A percentile compares a stretch with the other conserved stretches of the same genome.
Evolutionary conservation across 2,113 vertebrate species (phyloP).

Genomic region (Xenopus laevis): DNA sequence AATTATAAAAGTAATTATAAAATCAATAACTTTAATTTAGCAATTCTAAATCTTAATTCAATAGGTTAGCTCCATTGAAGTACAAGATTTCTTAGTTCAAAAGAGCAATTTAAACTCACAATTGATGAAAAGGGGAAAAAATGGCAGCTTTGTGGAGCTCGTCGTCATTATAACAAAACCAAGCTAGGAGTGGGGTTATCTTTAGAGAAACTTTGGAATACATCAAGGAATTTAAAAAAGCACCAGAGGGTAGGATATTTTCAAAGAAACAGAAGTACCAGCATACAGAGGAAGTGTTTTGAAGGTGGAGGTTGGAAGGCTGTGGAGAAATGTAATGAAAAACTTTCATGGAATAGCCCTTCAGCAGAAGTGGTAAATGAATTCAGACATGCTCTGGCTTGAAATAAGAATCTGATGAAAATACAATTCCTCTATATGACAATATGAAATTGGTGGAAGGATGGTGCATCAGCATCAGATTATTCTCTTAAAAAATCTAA

Average conservation of each 20-base stretch:
- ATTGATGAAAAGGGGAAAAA: too few relatives aligned
- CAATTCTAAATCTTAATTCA: too few relatives aligned
- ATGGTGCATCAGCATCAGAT: background rate
- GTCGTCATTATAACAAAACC: background rate
- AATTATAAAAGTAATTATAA: too few relatives aligned
- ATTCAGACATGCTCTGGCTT: background rate
- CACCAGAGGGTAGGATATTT: conserved; percentile 1
- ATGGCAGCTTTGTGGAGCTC: background rate
- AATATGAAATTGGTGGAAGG: background rate
- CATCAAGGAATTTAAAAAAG: background rate
- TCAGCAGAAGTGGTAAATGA: background rate
- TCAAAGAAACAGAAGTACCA: background rate
- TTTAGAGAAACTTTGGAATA: background rate
- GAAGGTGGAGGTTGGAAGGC: background rate
- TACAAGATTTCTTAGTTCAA: too few relatives aligned
- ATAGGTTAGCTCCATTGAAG: too few relatives aligned
- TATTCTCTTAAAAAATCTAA: too few relatives aligned
- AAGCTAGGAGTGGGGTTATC: background rate
- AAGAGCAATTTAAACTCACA: too few relatives aligned
- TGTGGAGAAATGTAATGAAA: background rate
- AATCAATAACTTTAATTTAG: too few relatives aligned
- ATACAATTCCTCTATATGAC: background rate
- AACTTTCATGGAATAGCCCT: conserved; percentile 1
- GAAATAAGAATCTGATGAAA: background rate
- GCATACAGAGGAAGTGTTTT: background rate